Percentiles rank a stretch among this genome's conserved stretches.
phyloP scores from a whole-genome alignment of 30 jellyfish, hydroid and myxozoan genomes.

The Pelagia noctiluca region DNA sequence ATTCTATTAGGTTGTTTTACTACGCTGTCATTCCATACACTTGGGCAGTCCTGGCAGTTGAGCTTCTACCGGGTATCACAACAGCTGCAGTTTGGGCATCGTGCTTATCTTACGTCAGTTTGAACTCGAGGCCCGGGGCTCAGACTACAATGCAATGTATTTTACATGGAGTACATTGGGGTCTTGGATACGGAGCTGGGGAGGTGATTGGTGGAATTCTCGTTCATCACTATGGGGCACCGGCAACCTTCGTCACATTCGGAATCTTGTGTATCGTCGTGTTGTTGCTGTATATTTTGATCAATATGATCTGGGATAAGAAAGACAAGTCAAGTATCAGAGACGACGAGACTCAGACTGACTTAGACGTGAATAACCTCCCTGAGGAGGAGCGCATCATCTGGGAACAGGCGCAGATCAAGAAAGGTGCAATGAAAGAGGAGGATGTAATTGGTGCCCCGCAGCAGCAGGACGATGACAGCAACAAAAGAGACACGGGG shows the following conservation, averaged over 20 bases:
- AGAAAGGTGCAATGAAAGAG: slow-evolving; percentile 33
- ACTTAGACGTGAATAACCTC: slow-evolving; percentile 65
- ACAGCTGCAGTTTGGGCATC: slow-evolving; percentile 99
- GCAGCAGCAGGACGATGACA: background rate
- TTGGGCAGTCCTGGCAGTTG: slow-evolving; percentile 98
- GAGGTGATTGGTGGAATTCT: slow-evolving; percentile 99
- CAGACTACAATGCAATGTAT: slow-evolving; percentile 99
- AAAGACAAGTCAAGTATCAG: slow-evolving; percentile 78
- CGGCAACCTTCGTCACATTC: slow-evolving; percentile 93
- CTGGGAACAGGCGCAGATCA: slow-evolving; percentile 67
- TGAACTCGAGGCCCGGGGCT: slow-evolving; percentile 94
- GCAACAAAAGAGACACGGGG: slow-evolving; percentile 15
- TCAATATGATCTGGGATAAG: slow-evolving; percentile 95
- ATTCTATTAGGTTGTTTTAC: slow-evolving; percentile 94
- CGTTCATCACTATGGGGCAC: slow-evolving; percentile 99
- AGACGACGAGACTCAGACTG: slow-evolving; percentile 98
- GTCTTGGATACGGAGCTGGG: slow-evolving; percentile 99
- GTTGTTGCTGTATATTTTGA: slow-evolving; percentile 80
- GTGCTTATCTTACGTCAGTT: slow-evolving; percentile 94
- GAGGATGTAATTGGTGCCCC: slow-evolving; percentile 13
- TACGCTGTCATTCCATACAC: slow-evolving; percentile 97
- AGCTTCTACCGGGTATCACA: slow-evolving; percentile 96
- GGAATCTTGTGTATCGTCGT: slow-evolving; percentile 97
- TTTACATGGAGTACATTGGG: slow-evolving; percentile 99
- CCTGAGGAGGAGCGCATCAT: slow-evolving; percentile 73